Evolutionary conservation across 1,140 invertebrate genomes (phyloP).

Genomic region (Saccostrea echinata): DNA sequence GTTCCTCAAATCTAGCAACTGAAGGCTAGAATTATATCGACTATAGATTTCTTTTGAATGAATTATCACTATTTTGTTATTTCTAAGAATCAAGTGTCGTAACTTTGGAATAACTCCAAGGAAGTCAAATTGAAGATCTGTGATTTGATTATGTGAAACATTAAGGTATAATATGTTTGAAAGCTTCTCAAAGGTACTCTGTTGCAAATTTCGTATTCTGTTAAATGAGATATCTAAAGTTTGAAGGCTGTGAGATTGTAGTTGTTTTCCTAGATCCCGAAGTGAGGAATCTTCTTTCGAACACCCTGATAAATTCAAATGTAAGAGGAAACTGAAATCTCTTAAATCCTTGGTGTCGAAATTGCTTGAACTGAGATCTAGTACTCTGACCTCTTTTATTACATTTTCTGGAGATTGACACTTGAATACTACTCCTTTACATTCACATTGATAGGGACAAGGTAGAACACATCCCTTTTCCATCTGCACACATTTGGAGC

Average conservation of each 20-base stretch:
- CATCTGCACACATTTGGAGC: not conserved
- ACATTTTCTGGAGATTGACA: not conserved
- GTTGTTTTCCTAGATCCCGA: not conserved
- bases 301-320: not conserved
- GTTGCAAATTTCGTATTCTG: constrained; percentile 11
- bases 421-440: not conserved
- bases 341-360: not conserved
- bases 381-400: not conserved
- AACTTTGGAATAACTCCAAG: not conserved
- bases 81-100: not conserved
- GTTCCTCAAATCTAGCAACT: constrained; percentile 4
- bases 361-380: not conserved
- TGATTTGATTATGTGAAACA: not conserved
- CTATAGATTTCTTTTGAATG: not conserved
- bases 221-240: not conserved
- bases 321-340: not conserved
- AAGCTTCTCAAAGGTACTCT: not conserved
- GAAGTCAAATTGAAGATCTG: not conserved
- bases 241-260: not conserved
- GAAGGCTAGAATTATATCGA: not conserved
- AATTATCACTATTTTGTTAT: not conserved
- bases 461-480: not conserved
- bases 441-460: not conserved
- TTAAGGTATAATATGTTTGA: constrained; percentile 1
- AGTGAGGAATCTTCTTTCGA: not conserved